Conservation (phyloP, 2,888 invertebrate genomes). For the Hemicrepidius hirtus region DNA sequence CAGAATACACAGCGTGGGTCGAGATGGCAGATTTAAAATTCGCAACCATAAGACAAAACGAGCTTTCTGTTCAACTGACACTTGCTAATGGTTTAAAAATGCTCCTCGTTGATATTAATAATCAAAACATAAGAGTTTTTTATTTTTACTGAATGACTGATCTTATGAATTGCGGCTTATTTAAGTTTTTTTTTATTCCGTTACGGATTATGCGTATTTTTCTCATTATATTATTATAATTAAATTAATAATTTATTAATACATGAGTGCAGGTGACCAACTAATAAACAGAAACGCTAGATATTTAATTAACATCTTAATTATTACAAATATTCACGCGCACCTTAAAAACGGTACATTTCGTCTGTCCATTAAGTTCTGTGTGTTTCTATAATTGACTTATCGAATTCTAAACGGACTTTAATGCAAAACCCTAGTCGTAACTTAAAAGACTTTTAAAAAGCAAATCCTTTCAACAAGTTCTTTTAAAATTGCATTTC, state of each 20-base stretch:
- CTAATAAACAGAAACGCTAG: not conserved
- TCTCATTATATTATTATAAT: not conserved
- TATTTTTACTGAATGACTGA: not conserved
- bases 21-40: constrained; percentile 8
- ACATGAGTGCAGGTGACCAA: not conserved
- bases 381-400: no score
- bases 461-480: no score
- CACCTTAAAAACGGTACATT: constrained; percentile 11
- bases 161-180: not conserved
- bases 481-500: no score
- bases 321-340: not conserved
- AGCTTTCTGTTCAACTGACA: no score
- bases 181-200: not conserved
- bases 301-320: constrained; percentile 14
- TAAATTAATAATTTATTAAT: no score
- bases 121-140: not conserved
- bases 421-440: no score
- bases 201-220: not conserved
- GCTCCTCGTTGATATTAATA: not conserved
- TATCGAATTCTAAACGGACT: no score
- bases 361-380: not conserved
- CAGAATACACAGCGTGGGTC: constrained; percentile 12
- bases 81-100: no score
- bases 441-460: no score
- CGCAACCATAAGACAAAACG: not conserved